These are phyloP conservation scores for Alcedo quadribrachys DNA, from an alignment of 2,797 vertebrate genomes.

Conservation along the genomic window DNA sequence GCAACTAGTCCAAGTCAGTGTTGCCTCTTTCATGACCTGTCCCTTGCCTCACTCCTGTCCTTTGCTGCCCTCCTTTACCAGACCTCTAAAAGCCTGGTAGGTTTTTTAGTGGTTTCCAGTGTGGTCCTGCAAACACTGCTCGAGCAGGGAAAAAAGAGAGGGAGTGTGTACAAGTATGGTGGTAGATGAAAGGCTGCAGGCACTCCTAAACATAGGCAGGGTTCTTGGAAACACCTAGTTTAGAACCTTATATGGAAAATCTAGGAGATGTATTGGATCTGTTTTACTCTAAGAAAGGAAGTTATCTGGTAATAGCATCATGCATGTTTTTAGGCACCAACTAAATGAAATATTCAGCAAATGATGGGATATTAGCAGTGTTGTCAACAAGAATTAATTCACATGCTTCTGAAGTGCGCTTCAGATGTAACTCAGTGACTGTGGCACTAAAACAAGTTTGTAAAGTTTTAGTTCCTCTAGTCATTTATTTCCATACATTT, in stretches of 20 bases:
- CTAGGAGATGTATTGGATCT: neutral
- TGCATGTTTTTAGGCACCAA: neutral
- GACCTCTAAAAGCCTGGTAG: neutral
- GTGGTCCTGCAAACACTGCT: neutral
- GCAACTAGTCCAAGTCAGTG: neutral
- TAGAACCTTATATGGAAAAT: neutral
- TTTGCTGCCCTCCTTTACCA: neutral
- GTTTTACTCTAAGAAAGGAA: neutral
- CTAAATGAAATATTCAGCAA: neutral
- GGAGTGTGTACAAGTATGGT: fast-evolving
- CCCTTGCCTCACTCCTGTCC: fast-evolving
- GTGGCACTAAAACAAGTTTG: neutral
- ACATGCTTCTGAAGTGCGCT: neutral
- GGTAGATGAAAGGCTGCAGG: neutral
- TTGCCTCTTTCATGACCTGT: neutral
- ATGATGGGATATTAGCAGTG: neutral
- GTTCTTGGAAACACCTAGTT: neutral
- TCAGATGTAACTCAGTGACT: neutral
- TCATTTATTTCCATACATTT: neutral
- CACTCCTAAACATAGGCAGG: neutral
- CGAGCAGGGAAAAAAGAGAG: neutral
- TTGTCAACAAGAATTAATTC: neutral
- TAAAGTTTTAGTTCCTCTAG: neutral
- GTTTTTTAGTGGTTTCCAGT: neutral
- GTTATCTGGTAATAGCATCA: neutral